phyloP scores from a whole-genome alignment of 2,888 invertebrate genomes.

The Ennomos quercinarius region DNA sequence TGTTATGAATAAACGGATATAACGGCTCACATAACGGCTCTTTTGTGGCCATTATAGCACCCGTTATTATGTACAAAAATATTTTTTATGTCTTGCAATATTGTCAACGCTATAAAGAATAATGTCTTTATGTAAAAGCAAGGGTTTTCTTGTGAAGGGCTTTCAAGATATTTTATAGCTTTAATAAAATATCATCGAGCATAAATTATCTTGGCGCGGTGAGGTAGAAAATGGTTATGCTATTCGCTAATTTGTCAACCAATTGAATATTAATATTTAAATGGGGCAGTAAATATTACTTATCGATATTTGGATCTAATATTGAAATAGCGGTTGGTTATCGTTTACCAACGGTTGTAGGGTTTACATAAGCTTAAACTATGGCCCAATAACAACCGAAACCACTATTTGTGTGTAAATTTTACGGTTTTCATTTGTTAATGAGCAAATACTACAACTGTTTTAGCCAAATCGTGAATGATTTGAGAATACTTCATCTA shows the following conservation, averaged over 20 bases:
- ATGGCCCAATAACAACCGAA: conserved; percentile 3
- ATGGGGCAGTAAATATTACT: conserved; percentile 28
- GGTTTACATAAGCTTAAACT: conserved; percentile 5
- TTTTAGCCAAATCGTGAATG: no score
- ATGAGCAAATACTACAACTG: no score
- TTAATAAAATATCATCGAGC: conserved; percentile 73
- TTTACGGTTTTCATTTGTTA: neutral
- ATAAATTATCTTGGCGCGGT: conserved; percentile 57
- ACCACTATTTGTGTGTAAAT: conserved; percentile 4
- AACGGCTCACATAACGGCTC: conserved; percentile 43
- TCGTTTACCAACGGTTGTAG: neutral
- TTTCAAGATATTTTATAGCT: conserved; percentile 68
- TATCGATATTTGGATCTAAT: conserved; percentile 29
- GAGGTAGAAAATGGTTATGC: conserved; percentile 56
- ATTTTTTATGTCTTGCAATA: conserved; percentile 56
- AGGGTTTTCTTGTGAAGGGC: conserved; percentile 52
- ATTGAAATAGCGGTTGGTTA: conserved; percentile 12
- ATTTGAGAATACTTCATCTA: no score
- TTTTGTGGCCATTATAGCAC: conserved; percentile 44
- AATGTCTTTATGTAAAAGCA: conserved; percentile 60
- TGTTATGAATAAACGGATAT: conserved; percentile 39
- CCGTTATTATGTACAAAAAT: conserved; percentile 40
- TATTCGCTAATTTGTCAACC: conserved; percentile 58
- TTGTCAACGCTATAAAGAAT: conserved; percentile 60
- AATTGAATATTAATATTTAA: conserved; percentile 45